Evolutionary conservation across 2,888 invertebrate genomes (phyloP).

Genomic region (Girardia tigrina): DNA sequence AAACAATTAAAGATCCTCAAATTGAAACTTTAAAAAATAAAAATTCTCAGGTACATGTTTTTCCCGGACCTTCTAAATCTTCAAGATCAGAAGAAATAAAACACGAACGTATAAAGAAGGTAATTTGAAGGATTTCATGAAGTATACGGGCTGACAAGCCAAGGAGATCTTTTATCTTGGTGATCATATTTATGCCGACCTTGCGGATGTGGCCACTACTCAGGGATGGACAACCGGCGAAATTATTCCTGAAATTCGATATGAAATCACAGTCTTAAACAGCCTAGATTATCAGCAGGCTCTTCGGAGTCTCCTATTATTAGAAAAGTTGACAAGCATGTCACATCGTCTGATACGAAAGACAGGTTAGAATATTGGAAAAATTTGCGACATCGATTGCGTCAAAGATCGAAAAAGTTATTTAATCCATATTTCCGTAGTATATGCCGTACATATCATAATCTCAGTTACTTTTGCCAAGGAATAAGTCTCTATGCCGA

Average conservation of each 20-base stretch:
- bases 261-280: slow-evolving; percentile 77
- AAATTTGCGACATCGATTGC: slow-evolving; percentile 53
- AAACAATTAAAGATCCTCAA: no score
- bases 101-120: no score
- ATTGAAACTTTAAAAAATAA: background rate
- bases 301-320: slow-evolving; percentile 70
- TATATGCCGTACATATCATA: slow-evolving; percentile 88
- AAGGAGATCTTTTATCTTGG: no score
- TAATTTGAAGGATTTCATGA: no score
- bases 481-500: slow-evolving; percentile 85
- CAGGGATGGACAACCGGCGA: slow-evolving; percentile 96
- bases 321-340: slow-evolving; percentile 63
- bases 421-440: slow-evolving; percentile 92
- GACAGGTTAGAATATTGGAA: slow-evolving; percentile 63
- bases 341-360: slow-evolving; percentile 14
- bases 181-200: no score
- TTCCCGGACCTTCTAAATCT: slow-evolving; percentile 7
- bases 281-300: slow-evolving; percentile 65
- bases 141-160: no score
- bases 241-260: slow-evolving; percentile 80
- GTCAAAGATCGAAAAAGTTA: slow-evolving; percentile 71
- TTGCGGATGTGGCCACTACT: slow-evolving; percentile 74
- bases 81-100: background rate
- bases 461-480: slow-evolving; percentile 87
- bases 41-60: background rate